Evolutionary conservation across 2,113 vertebrate genomes (phyloP).

Genomic region (Coptodon bakossiorum): DNA sequence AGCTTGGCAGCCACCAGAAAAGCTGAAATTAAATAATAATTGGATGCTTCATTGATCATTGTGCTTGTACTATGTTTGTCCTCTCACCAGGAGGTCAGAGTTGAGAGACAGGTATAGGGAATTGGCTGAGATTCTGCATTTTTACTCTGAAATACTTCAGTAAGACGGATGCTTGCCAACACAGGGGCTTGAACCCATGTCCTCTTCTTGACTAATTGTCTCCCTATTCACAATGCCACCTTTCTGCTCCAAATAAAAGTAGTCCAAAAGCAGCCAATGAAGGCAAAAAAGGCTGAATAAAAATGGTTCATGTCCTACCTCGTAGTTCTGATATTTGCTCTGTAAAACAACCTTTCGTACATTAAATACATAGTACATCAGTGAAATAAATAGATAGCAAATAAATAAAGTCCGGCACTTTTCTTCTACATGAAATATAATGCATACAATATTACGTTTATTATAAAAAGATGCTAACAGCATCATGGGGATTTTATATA

Average conservation of each 20-base stretch:
- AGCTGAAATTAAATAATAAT: conserved; percentile 26
- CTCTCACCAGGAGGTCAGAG: conserved; percentile 31
- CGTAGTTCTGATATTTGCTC: neutral
- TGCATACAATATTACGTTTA: neutral
- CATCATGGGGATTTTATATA: neutral
- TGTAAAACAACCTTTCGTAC: neutral
- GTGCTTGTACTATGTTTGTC: neutral
- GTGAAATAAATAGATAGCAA: neutral
- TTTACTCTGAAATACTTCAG: conserved; percentile 17
- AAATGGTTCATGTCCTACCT: neutral
- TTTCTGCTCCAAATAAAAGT: neutral
- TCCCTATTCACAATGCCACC: conserved; percentile 9
- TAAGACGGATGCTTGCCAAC: conserved; percentile 40
- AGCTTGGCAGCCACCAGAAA: neutral
- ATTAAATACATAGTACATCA: neutral
- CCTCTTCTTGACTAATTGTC: conserved; percentile 42
- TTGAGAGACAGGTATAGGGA: conserved; percentile 2
- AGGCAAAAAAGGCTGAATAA: neutral
- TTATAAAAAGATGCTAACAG: neutral
- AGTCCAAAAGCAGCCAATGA: neutral
- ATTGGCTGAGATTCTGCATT: conserved; percentile 26
- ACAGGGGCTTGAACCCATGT: conserved; percentile 37
- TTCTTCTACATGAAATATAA: neutral
- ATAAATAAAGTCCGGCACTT: neutral
- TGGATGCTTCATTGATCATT: conserved; percentile 35